Evolutionary conservation across 1,140 invertebrate species (phyloP).

Genomic region (Phymastichus coffea): DNA sequence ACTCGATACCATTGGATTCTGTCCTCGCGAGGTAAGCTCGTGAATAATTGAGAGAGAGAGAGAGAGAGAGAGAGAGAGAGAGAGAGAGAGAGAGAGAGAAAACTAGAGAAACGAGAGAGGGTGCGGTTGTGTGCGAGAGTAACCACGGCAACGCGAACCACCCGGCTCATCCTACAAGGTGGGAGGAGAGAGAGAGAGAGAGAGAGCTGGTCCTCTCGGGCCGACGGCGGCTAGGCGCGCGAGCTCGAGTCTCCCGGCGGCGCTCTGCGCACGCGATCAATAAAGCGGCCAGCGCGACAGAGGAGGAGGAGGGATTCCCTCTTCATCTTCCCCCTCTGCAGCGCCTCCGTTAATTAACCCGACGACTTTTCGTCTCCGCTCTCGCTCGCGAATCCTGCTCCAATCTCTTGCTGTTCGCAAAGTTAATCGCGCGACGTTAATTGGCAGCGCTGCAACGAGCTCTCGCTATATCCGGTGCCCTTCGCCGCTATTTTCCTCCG

Average conservation of each 20-base stretch:
- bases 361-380: too few species aligned
- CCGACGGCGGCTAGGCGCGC: background rate
- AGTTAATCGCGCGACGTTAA: too few species aligned
- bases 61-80: slow-evolving; percentile 1
- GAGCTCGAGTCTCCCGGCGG: background rate
- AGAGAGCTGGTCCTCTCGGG: slow-evolving; percentile 2
- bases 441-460: too few species aligned
- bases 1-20: too few species aligned
- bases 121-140: background rate
- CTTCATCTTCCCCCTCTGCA: too few species aligned
- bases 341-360: too few species aligned
- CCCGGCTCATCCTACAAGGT: background rate
- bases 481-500: too few species aligned
- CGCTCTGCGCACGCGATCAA: background rate
- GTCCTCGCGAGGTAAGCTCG: too few species aligned
- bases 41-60: slow-evolving; percentile 13
- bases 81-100: background rate
- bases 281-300: background rate
- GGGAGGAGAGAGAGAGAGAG: slow-evolving; percentile 8
- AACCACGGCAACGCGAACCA: background rate
- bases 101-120: background rate
- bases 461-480: too few species aligned
- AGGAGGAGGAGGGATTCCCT: background rate
- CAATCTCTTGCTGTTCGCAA: background rate
- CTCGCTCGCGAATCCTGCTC: background rate